Base-by-base conservation (phyloP, 2,113 vertebrate genomes). In the Bombycilla garrulus region DNA sequence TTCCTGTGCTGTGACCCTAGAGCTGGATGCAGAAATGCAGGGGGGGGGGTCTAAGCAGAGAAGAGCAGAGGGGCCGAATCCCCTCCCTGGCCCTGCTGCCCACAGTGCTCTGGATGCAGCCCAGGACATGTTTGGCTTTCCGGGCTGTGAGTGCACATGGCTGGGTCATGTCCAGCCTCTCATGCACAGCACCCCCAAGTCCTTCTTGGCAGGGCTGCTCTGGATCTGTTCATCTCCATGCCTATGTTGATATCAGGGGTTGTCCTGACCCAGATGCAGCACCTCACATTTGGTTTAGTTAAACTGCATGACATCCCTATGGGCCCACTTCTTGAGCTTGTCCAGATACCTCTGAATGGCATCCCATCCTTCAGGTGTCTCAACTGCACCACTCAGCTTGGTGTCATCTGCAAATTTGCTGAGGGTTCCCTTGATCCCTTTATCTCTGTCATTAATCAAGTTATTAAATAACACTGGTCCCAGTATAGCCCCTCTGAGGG, bases 141-240 rank as follows among this genome's bases (percentile, higher is more conserved):
- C 35, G 66, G 36, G 31, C 36, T 82, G 20, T 3, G 31, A 71
- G 36, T 44, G 21, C 56, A 0, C 8, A 5, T 51, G 21, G 36
- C 47, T 53, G 56, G 38, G 38, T 11, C 38, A 36, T 7, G 15
- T 42, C 36, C 36, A 70, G 66, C 31, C 36, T 60, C 54, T 51
- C 31, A 60, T 0, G 15, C 36, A 61, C 16, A 71, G 9, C 8
- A 31, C 0, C 3, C 5, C 1, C 3, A 3, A 42, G 31, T 60
- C 24, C 25, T 35, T 8, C 65, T 61, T 0, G 0, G 8, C 15
- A 51, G 36, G 20, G 4, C 5, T 33, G 42, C 11, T 35, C 20
- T 35, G 8, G 15, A 25, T 24, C 8, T 31, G 12, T 44, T 44
- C 3, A 21, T 26, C 5, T 15, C 12, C 14, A 17, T 33, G 33